Conservation (phyloP, 2,113 vertebrate species). For the Seriola quinqueradiata region DNA sequence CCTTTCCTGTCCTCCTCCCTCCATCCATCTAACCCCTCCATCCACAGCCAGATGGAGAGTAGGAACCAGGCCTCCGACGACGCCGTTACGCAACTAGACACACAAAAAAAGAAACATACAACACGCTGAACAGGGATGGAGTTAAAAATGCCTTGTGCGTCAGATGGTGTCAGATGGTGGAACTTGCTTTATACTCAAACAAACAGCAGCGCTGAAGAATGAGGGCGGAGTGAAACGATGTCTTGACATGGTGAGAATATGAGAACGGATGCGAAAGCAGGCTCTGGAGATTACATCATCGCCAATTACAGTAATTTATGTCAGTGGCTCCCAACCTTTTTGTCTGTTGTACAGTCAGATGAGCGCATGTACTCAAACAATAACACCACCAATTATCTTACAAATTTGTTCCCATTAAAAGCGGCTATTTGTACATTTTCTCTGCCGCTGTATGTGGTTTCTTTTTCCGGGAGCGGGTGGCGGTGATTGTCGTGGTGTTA, state of each 20-base stretch:
- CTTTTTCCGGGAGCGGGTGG: too few species aligned
- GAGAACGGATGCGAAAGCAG: not conserved
- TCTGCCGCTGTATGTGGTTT: too few species aligned
- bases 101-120: conserved; percentile 1
- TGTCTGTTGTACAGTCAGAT: too few species aligned
- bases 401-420: too few species aligned
- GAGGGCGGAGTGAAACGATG: not conserved
- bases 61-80: conserved; percentile 40
- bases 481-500: too few species aligned
- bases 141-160: not conserved
- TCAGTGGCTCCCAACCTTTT: not conserved
- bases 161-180: not conserved
- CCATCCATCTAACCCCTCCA: conserved; percentile 29
- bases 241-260: not conserved
- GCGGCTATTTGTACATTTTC: too few species aligned
- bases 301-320: not conserved
- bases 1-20: not conserved
- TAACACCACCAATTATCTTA: too few species aligned
- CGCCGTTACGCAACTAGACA: conserved; percentile 33
- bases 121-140: not conserved
- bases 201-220: not conserved
- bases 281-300: not conserved
- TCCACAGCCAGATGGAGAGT: conserved; percentile 38
- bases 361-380: not conserved
- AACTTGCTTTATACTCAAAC: not conserved